These are phyloP conservation scores for Gymnothorax javanicus DNA, from an alignment of 2,797 vertebrate genomes.

Conservation along the genomic window DNA sequence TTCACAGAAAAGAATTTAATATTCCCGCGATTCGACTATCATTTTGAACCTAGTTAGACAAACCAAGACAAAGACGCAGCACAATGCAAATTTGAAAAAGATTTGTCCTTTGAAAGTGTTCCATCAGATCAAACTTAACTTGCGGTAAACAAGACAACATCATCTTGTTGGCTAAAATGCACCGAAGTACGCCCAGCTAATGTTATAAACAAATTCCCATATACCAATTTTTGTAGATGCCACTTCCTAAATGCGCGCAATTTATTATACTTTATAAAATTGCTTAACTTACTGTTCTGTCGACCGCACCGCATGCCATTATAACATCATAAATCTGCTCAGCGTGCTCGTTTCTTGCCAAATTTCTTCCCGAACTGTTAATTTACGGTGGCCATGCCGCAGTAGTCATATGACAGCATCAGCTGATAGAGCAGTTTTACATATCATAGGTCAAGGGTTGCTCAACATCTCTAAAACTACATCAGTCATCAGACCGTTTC, in stretches of 20 bases:
- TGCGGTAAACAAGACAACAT: neutral
- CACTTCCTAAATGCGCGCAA: neutral
- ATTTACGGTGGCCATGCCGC: constrained; percentile 31
- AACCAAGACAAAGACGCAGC: neutral
- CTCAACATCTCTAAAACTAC: neutral
- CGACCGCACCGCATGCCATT: too few relatives aligned
- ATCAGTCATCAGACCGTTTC: neutral
- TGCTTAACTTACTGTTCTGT: constrained; percentile 21
- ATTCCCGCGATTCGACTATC: neutral
- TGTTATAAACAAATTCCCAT: neutral
- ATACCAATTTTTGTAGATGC: neutral
- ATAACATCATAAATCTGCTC: constrained; percentile 15
- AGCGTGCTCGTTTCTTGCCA: neutral
- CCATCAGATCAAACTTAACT: neutral
- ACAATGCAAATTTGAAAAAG: neutral
- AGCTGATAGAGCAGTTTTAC: constrained; percentile 59
- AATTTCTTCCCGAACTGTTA: constrained; percentile 32
- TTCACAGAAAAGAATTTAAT: neutral
- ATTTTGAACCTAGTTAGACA: neutral
- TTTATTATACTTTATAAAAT: neutral
- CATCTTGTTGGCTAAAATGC: neutral
- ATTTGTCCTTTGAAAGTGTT: neutral
- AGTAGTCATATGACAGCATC: constrained; percentile 71
- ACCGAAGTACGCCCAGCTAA: neutral
- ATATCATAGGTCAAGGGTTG: constrained; percentile 58